Conservation (phyloP, 2,797 vertebrate species). For the Bradypodion pumilum region DNA sequence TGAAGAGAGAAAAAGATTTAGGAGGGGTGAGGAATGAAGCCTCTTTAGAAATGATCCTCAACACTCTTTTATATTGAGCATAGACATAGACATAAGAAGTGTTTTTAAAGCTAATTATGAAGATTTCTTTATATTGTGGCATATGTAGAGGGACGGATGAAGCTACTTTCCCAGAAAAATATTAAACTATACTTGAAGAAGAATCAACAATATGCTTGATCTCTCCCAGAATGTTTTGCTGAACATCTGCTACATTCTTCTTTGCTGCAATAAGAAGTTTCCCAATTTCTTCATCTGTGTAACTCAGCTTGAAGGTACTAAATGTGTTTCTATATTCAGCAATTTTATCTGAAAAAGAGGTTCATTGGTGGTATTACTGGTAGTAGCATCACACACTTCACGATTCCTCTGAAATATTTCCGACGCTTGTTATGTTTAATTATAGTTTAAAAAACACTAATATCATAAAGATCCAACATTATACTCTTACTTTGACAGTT, state of each 20-base stretch:
- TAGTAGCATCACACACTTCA: no score
- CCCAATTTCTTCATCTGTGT: conserved; percentile 1
- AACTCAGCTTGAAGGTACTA: conserved; percentile 9
- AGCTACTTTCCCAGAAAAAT: neutral
- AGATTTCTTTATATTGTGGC: no score
- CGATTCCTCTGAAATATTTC: no score
- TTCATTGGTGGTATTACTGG: neutral
- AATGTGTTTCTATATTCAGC: neutral
- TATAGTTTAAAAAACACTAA: no score
- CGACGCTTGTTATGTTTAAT: no score
- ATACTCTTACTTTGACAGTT: conserved; percentile 29
- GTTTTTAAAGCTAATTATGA: no score
- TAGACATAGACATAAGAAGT: no score
- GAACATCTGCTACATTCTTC: neutral
- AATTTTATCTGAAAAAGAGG: conserved; percentile 4
- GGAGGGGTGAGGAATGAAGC: neutral
- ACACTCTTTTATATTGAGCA: neutral
- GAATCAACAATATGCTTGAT: neutral
- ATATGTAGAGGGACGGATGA: no score
- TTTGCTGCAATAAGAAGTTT: neutral
- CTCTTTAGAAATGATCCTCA: neutral
- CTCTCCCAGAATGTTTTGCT: neutral
- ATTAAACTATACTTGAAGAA: neutral
- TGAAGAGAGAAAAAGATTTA: neutral
- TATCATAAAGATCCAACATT: no score